phyloP scores from a whole-genome alignment of 2,888 invertebrate genomes.

The Habroteleia sp. region DNA sequence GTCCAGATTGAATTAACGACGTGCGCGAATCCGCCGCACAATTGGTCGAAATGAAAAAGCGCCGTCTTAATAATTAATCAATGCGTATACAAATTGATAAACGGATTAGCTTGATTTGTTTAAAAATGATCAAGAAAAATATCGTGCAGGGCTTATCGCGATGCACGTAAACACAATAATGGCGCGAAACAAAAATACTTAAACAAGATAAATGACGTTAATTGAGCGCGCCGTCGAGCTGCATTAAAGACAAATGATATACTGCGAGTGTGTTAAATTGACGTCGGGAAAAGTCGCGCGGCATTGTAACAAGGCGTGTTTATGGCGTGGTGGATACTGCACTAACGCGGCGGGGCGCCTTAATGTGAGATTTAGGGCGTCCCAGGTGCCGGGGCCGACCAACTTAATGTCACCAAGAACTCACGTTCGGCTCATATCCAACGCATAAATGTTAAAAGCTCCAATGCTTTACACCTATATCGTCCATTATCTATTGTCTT shows the following conservation, averaged over 20 bases:
- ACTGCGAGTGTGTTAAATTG: constrained; percentile 54
- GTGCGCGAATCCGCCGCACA: background rate
- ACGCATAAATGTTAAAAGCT: constrained; percentile 72
- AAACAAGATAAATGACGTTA: constrained; percentile 54
- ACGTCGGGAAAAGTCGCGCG: constrained; percentile 58
- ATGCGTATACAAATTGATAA: constrained; percentile 25
- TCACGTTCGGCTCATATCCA: constrained; percentile 66
- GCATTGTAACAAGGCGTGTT: constrained; percentile 57
- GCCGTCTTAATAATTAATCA: constrained; percentile 6
- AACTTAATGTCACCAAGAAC: constrained; percentile 69
- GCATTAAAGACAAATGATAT: constrained; percentile 59
- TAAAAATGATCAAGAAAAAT: constrained; percentile 29
- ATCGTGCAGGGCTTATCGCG: background rate
- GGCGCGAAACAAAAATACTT: constrained; percentile 30
- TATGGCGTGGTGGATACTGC: constrained; percentile 40
- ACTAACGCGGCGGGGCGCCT: constrained; percentile 60
- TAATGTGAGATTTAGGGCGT: constrained; percentile 75
- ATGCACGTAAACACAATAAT: constrained; percentile 12
- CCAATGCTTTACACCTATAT: constrained; percentile 57
- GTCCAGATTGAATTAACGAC: constrained; percentile 3
- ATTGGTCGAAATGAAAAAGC: background rate
- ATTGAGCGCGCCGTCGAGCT: constrained; percentile 49
- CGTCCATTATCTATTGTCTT: constrained; percentile 24
- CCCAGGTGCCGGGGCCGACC: constrained; percentile 71
- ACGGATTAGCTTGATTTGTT: constrained; percentile 24